Evolutionary conservation across 2,797 vertebrate genomes (phyloP).

Genomic region (Megaceryle alcyon): DNA sequence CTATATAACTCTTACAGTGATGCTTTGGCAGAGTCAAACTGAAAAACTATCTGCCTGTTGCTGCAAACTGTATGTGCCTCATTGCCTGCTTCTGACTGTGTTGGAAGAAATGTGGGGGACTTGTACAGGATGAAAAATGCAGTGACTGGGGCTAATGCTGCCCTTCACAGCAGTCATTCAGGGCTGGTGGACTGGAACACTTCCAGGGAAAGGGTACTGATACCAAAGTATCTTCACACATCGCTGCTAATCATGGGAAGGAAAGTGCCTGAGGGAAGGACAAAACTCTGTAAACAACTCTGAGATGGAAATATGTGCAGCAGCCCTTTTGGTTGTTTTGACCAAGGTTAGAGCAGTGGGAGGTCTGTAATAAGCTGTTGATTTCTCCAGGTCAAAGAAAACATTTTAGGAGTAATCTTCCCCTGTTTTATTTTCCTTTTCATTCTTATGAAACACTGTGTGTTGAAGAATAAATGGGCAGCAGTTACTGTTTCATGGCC

Average conservation of each 20-base stretch:
- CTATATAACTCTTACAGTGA: neutral
- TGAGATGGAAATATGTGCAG: conserved; percentile 9
- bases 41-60: neutral
- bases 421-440: conserved; percentile 14
- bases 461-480: neutral
- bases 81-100: neutral
- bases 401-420: neutral
- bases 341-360: neutral
- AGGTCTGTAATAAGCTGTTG: neutral
- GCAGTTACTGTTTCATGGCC: neutral
- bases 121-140: neutral
- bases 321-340: neutral
- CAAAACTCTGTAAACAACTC: conserved; percentile 53
- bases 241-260: conserved; percentile 23
- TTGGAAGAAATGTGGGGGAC: neutral
- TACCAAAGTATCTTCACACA: conserved; percentile 56
- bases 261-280: conserved; percentile 58
- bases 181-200: neutral
- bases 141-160: neutral
- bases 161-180: neutral
- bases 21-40: neutral
- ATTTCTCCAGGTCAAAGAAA: conserved; percentile 13
- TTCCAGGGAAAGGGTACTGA: conserved; percentile 45
- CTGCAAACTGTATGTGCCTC: neutral
- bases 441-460: neutral